A percentile compares a stretch with the other conserved stretches of the same genome.
These are phyloP conservation scores for Itoplectis maculator DNA, from an alignment of 2,888 invertebrate genomes.

Conservation along the genomic window DNA sequence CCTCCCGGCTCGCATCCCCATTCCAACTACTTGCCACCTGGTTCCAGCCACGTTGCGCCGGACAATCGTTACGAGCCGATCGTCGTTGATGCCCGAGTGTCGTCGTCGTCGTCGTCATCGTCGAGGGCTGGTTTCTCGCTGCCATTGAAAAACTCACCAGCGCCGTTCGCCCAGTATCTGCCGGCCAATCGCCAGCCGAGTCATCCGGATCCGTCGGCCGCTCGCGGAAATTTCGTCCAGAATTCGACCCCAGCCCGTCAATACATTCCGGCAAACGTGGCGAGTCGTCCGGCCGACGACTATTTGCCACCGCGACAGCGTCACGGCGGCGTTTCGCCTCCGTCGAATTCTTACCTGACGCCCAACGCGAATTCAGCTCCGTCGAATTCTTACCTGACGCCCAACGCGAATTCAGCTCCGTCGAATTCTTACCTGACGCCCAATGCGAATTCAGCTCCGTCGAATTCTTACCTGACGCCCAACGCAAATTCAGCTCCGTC, in stretches of 20 bases:
- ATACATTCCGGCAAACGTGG: constrained; percentile 67
- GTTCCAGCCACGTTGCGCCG: constrained; percentile 30
- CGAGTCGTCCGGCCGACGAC: constrained; percentile 79
- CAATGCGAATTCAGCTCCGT: constrained; percentile 12
- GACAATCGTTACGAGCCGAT: constrained; percentile 60
- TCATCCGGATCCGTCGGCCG: constrained; percentile 7
- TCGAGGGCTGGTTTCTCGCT: constrained; percentile 39
- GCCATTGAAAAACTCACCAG: constrained; percentile 42
- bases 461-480: constrained; percentile 47
- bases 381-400: constrained; percentile 31
- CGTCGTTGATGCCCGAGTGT: constrained; percentile 21
- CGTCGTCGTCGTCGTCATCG: too few relatives aligned
- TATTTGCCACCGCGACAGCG: constrained; percentile 84
- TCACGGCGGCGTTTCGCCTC: constrained; percentile 56
- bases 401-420: constrained; percentile 26
- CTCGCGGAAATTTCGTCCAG: constrained; percentile 37
- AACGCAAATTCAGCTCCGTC: constrained; percentile 22
- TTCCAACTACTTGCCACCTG: constrained; percentile 65
- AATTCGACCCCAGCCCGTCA: constrained; percentile 42
- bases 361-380: constrained; percentile 34
- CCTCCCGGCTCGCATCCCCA: constrained; percentile 71
- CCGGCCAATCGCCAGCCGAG: constrained; percentile 61
- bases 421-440: constrained; percentile 49
- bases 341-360: constrained; percentile 66
- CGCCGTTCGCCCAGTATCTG: constrained; percentile 66